These are phyloP conservation scores for Myanophis thanlyinensis DNA, from an alignment of 2,113 vertebrate species.

Conservation along the genomic window DNA sequence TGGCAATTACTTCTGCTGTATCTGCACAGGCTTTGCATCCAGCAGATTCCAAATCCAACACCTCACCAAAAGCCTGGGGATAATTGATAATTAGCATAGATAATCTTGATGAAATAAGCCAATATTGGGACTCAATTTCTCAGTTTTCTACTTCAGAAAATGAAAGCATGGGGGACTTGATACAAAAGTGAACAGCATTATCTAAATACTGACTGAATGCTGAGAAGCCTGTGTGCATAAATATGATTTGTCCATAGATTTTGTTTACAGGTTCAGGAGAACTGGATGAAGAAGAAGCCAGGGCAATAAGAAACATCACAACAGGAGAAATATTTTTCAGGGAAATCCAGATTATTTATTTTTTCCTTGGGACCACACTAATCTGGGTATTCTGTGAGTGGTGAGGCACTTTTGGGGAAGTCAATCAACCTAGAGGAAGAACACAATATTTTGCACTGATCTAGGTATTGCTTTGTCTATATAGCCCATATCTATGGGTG, in stretches of 20 bases:
- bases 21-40: background rate
- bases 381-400: background rate
- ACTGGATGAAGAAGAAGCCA: background rate
- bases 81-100: background rate
- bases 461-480: background rate
- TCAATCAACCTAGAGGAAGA: background rate
- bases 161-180: background rate
- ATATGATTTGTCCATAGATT: background rate
- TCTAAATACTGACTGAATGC: background rate
- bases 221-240: background rate
- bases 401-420: background rate
- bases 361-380: background rate
- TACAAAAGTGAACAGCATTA: background rate
- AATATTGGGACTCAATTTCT: background rate
- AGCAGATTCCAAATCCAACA: background rate
- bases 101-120: background rate
- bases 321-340: background rate
- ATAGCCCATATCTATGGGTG: background rate
- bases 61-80: background rate
- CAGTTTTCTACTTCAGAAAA: background rate
- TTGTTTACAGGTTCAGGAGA: background rate
- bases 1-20: background rate
- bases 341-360: background rate
- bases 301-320: background rate
- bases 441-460: background rate